Base-by-base conservation (phyloP, 1,140 invertebrate species). In the Drosophila gunungcola region DNA sequence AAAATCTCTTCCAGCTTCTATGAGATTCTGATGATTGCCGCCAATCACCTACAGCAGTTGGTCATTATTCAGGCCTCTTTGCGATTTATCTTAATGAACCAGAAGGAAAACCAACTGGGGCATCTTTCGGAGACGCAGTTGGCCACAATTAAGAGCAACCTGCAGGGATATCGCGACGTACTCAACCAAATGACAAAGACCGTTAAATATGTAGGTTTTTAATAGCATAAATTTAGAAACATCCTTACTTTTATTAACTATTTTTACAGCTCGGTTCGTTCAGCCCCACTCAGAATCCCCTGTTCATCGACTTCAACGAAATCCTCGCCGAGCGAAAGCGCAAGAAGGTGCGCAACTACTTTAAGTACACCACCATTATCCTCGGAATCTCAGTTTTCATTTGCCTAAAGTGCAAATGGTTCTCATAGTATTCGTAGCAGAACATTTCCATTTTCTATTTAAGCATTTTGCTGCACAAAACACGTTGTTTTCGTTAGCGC, bases 31-130 rank as follows among this genome's bases (percentile, higher is more conserved):
- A 79, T 92, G 80, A 68, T 92, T 16, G 69, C 86, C 0, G 86
- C 86, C 27, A 92, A 91, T 78, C 91, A 92, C 67, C 73, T 92
- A 16, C 89, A 91, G 77, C 86, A 92, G 52, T 53, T 91, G 48
- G 72, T 92, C 3, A 78, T 92, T 4, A 73, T 92, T 5, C 91
- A 89, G 54, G 61, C 91, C 2, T 82, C 91, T 1, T 6, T 92
- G 2, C 70, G 74, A 5, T 92, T 79, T 36, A 64, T 92, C 7
- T 78, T 73, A 5, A 63, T 73, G 12, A 82, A 91, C 45, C 69
- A 82, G n/a, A 12, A 57, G 4, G 16, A 45, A 0, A 36, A 55
- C 0, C 52, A 72, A 7, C 58, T 92, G 25, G 91, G 91, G 11
- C 45, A 55, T 6, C 60, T 82, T 3, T 36, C 55, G 3, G 51